A percentile compares a stretch with the other conserved stretches of the same genome.
Evolutionary conservation across 1,140 invertebrate species (phyloP).

Genomic region (Bombus balteatus): DNA sequence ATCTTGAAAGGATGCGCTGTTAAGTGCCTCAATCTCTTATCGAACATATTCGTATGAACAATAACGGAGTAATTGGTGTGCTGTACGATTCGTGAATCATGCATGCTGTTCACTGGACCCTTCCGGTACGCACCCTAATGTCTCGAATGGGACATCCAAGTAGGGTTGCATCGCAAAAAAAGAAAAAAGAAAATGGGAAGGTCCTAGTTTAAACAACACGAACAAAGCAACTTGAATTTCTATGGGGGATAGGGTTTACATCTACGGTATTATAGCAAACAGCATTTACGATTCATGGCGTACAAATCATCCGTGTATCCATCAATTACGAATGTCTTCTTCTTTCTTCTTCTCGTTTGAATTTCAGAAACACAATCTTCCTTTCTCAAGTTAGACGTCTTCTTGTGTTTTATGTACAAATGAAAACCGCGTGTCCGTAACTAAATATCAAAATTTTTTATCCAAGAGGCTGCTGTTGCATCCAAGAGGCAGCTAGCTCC

Average conservation of each 20-base stretch:
- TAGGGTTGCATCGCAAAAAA: neutral
- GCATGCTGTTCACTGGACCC: neutral
- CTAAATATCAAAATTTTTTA: neutral
- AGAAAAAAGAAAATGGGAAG: neutral
- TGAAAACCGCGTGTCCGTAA: neutral
- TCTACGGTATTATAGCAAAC: neutral
- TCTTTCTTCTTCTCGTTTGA: neutral
- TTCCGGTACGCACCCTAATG: neutral
- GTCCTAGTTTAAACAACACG: neutral
- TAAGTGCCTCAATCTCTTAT: slow-evolving; percentile 17
- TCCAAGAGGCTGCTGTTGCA: too few species aligned
- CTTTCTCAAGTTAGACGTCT: neutral
- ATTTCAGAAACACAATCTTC: neutral
- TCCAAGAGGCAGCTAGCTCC: too few species aligned
- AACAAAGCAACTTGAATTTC: neutral
- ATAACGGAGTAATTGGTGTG: slow-evolving; percentile 10
- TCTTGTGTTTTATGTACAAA: neutral
- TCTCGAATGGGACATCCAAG: too few species aligned
- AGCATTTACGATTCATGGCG: slow-evolving; percentile 15
- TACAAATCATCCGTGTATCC: neutral
- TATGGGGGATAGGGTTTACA: neutral
- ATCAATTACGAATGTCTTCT: neutral
- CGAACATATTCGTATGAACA: slow-evolving; percentile 9
- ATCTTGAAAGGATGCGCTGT: slow-evolving; percentile 14
- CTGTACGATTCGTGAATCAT: slow-evolving; percentile 33